These are phyloP conservation scores for Numenius arquata DNA, from an alignment of 2,113 vertebrate genomes.

Conservation along the genomic window DNA sequence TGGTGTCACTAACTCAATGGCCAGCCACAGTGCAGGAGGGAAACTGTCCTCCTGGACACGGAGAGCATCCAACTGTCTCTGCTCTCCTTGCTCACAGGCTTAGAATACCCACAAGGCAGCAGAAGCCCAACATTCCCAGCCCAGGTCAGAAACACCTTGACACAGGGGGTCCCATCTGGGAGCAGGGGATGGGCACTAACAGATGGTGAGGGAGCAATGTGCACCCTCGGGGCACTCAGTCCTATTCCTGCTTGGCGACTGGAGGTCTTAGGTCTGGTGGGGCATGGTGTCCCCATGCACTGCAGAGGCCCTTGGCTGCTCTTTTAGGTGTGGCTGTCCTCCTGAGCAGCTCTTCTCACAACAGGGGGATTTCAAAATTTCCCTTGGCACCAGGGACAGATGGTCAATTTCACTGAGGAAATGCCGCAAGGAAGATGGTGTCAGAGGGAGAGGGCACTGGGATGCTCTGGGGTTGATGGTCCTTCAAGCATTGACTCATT, in stretches of 20 bases:
- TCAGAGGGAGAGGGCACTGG: background rate
- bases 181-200: background rate
- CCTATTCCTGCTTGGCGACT: accelerated
- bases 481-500: background rate
- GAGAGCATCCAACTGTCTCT: background rate
- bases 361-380: background rate
- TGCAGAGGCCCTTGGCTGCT: background rate
- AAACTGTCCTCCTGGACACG: accelerated
- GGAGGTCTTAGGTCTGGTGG: background rate
- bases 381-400: background rate
- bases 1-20: background rate
- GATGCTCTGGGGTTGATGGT: background rate
- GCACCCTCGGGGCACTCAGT: background rate
- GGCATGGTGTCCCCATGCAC: background rate
- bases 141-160: background rate
- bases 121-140: background rate
- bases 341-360: background rate
- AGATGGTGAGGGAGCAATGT: background rate
- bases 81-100: background rate
- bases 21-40: background rate
- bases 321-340: background rate
- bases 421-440: background rate
- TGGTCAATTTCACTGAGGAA: background rate
- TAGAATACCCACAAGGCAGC: background rate
- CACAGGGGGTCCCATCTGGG: background rate